A percentile compares a stretch with the other conserved stretches of the same genome.
phyloP scores from a whole-genome alignment of 1,140 invertebrate genomes.

The Papilio xuthus region DNA sequence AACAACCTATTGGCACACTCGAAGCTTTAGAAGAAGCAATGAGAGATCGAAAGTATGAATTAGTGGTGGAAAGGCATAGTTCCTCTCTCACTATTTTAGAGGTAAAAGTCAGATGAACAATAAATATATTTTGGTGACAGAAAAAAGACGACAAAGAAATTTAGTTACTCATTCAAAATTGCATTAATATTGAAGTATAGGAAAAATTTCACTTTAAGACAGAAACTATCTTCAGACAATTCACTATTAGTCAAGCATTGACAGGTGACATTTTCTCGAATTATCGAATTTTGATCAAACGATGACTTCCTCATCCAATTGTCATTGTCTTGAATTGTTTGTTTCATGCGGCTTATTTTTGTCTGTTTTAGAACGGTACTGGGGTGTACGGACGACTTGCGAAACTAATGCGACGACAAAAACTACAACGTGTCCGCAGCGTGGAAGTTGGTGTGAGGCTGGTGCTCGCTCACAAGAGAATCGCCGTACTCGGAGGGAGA shows the following conservation, averaged over 20 bases:
- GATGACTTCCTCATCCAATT: no score
- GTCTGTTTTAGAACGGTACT: constrained; percentile 84
- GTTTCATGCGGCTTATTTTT: not conserved
- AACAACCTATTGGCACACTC: constrained; percentile 84
- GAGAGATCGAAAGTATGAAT: constrained; percentile 82
- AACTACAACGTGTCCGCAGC: constrained; percentile 82
- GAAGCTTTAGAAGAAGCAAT: constrained; percentile 84
- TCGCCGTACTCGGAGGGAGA: constrained; percentile 85
- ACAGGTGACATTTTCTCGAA: no score
- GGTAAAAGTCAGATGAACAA: no score
- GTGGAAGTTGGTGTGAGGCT: constrained; percentile 85
- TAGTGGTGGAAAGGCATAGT: constrained; percentile 86
- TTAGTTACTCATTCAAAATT: no score
- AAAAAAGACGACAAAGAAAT: no score
- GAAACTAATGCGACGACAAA: constrained; percentile 83
- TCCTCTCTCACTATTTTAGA: constrained; percentile 86
- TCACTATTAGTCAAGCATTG: no score
- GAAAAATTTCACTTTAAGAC: no score
- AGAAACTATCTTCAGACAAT: no score
- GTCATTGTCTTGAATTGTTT: no score
- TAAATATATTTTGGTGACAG: no score
- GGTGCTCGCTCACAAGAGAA: constrained; percentile 80
- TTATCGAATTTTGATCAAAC: no score
- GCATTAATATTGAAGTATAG: no score
- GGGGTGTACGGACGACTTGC: constrained; percentile 86